Evolutionary conservation across 2,888 invertebrate species (phyloP).

Genomic region (Drosophila pseudotakahashii): DNA sequence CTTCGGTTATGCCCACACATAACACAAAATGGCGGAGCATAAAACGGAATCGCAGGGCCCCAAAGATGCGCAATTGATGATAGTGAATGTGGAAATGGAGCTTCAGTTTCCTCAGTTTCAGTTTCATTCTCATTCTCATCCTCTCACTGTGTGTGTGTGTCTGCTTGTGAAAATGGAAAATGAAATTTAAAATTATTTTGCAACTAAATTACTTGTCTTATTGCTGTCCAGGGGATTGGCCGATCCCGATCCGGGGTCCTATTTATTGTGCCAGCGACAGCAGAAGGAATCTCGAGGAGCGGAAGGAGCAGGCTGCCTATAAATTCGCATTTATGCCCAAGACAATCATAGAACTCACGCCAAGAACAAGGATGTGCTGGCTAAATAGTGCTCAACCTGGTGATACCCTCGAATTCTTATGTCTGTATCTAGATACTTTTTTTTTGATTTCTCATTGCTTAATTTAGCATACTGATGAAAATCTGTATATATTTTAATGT

Average conservation of each 20-base stretch:
- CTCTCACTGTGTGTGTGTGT: constrained; percentile 18
- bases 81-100: constrained; percentile 29
- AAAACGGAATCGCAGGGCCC: constrained; percentile 55
- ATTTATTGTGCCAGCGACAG: constrained; percentile 62
- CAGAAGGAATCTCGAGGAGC: constrained; percentile 4
- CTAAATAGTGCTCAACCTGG: background rate
- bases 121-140: background rate
- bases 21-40: constrained; percentile 29
- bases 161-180: constrained; percentile 62
- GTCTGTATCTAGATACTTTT: background rate
- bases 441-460: too few species aligned
- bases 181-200: constrained; percentile 79
- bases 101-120: background rate
- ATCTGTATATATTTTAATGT: too few species aligned
- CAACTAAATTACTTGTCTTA: constrained; percentile 78
- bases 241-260: constrained; percentile 44
- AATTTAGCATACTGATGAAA: too few species aligned
- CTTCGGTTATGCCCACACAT: constrained; percentile 21
- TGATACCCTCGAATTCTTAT: constrained; percentile 5
- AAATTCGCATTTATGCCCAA: constrained; percentile 77
- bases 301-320: constrained; percentile 44
- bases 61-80: constrained; percentile 54
- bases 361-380: background rate
- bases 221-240: constrained; percentile 75
- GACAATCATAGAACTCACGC: constrained; percentile 65